Percentiles rank a stretch among this genome's conserved stretches.
phyloP scores from a whole-genome alignment of 2,113 vertebrate genomes.

The Ceratotherium simum region DNA sequence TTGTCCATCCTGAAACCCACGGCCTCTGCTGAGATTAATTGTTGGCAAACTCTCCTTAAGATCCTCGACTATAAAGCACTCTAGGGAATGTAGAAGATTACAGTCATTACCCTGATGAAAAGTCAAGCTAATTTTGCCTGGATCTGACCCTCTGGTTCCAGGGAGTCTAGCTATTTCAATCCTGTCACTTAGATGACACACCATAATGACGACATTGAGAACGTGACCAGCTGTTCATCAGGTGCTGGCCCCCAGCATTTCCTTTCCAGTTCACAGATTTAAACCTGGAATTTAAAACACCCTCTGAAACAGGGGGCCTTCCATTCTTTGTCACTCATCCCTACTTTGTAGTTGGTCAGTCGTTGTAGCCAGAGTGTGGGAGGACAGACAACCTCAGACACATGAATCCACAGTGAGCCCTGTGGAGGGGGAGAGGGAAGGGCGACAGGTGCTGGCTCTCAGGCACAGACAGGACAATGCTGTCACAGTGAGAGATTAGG shows the following conservation, averaged over 20 bases:
- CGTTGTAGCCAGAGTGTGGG: neutral
- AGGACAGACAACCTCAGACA: conserved; percentile 61
- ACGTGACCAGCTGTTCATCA: conserved; percentile 10
- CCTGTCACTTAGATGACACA: conserved; percentile 17
- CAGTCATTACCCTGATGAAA: conserved; percentile 38
- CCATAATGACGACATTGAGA: neutral
- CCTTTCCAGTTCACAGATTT: conserved; percentile 44
- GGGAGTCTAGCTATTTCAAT: conserved; percentile 67
- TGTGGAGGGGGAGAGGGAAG: conserved; percentile 45
- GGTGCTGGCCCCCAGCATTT: neutral
- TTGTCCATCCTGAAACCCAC: neutral
- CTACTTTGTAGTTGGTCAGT: conserved; percentile 23
- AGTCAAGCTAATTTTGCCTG: conserved; percentile 59
- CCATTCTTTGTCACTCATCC: conserved; percentile 63
- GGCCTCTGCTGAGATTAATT: neutral
- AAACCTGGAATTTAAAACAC: conserved; percentile 78
- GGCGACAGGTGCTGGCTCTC: neutral
- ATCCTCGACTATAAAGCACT: neutral
- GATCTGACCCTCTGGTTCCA: conserved; percentile 69
- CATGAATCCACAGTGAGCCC: conserved; percentile 38
- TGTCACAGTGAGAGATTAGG: neutral
- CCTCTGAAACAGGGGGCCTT: conserved; percentile 69
- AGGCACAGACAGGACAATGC: neutral
- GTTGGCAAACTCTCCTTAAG: neutral
- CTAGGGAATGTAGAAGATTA: conserved; percentile 45